Evolutionary conservation across 1,140 invertebrate species (phyloP).

Genomic region (Lepidurus couesii): DNA sequence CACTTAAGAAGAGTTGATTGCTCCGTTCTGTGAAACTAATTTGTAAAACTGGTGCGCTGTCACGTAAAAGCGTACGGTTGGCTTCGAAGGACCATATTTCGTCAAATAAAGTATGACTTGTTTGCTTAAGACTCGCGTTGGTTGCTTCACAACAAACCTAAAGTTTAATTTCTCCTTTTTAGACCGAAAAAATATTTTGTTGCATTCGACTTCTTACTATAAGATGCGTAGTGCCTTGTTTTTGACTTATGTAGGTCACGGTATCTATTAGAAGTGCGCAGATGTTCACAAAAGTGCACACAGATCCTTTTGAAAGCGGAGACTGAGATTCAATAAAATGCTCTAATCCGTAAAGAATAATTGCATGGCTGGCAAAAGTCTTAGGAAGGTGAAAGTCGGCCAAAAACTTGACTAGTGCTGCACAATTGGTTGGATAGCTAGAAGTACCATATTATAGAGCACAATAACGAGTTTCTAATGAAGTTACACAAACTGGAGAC

Average conservation of each 20-base stretch:
- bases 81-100: background rate
- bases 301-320: background rate
- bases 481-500: background rate
- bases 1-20: background rate
- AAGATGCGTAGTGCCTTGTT: background rate
- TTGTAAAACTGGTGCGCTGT: background rate
- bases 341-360: background rate
- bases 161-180: background rate
- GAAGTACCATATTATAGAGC: background rate
- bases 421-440: background rate
- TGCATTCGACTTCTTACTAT: background rate
- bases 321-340: background rate
- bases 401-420: background rate
- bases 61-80: background rate
- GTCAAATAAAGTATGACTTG: background rate
- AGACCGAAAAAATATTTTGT: background rate
- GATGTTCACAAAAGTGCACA: background rate
- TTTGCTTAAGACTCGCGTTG: background rate
- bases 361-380: background rate
- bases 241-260: background rate
- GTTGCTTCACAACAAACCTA: background rate
- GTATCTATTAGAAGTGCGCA: background rate
- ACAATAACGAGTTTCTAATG: background rate
- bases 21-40: background rate
- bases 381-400: background rate